Evolutionary conservation across 1,140 invertebrate species (phyloP).

Genomic region (Conus ventricosus): DNA sequence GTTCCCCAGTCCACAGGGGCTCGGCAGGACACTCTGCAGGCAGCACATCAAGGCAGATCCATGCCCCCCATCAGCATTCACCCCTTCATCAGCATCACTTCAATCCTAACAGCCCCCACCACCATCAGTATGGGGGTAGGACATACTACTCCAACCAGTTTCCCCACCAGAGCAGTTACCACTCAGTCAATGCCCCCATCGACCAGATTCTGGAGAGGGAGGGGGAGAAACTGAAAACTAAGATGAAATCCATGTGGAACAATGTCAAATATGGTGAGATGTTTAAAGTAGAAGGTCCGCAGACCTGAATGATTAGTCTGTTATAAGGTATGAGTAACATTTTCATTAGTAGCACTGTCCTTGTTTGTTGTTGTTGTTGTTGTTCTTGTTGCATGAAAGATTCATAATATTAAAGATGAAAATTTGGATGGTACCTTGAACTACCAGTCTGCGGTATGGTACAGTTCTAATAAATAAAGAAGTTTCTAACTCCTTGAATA

Average conservation of each 20-base stretch:
- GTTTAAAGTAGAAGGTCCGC: too few species aligned
- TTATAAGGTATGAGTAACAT: neutral
- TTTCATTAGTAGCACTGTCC: neutral
- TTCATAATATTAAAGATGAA: too few species aligned
- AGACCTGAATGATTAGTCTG: neutral
- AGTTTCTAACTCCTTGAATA: too few species aligned
- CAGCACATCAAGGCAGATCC: neutral
- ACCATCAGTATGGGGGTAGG: neutral
- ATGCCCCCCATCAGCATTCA: neutral
- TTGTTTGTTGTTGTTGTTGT: too few species aligned
- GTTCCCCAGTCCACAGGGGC: neutral
- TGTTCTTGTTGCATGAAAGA: too few species aligned
- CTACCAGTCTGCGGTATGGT: too few species aligned
- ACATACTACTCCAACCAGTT: conserved; percentile 25
- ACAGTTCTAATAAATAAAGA: too few species aligned
- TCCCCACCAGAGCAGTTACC: conserved; percentile 36
- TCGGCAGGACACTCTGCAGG: neutral
- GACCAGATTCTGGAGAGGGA: conserved; percentile 53
- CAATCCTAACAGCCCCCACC: neutral
- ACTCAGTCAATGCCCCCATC: conserved; percentile 26
- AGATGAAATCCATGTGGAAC: conserved; percentile 90
- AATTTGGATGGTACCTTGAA: too few species aligned
- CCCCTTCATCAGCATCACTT: neutral
- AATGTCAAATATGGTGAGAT: conserved; percentile 88
- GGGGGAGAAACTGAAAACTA: conserved; percentile 86